Evolutionary conservation across 2,797 vertebrate species (phyloP).

Genomic region (Rhynchonycteris naso): DNA sequence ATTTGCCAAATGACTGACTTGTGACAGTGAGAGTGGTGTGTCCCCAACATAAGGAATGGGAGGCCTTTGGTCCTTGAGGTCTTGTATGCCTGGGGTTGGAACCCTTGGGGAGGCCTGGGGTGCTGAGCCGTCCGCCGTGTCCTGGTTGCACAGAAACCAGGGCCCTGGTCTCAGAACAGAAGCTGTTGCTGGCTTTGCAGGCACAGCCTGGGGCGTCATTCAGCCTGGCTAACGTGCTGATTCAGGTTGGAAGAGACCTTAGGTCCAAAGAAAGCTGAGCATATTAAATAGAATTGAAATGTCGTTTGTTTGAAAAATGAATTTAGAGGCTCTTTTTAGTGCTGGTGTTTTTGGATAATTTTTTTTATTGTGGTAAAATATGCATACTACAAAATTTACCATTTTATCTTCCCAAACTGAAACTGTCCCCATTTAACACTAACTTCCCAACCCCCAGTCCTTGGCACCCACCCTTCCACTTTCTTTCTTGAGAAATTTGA

Average conservation of each 20-base stretch:
- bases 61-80: not conserved
- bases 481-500: too few relatives aligned
- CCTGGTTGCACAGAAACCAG: not conserved
- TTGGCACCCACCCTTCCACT: not conserved
- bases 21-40: not conserved
- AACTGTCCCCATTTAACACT: not conserved
- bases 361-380: not conserved
- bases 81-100: not conserved
- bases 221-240: not conserved
- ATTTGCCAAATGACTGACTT: not conserved
- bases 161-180: not conserved
- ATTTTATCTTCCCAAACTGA: not conserved
- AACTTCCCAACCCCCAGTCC: fast-evolving
- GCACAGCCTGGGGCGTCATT: not conserved
- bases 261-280: not conserved
- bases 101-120: not conserved
- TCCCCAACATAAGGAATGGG: not conserved
- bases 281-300: not conserved
- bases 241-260: not conserved
- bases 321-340: not conserved
- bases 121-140: not conserved
- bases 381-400: too few relatives aligned
- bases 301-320: not conserved
- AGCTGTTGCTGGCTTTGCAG: not conserved
- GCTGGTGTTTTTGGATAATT: not conserved